phyloP scores from a whole-genome alignment of 1,140 invertebrate genomes.

The Plectus sambesii region DNA sequence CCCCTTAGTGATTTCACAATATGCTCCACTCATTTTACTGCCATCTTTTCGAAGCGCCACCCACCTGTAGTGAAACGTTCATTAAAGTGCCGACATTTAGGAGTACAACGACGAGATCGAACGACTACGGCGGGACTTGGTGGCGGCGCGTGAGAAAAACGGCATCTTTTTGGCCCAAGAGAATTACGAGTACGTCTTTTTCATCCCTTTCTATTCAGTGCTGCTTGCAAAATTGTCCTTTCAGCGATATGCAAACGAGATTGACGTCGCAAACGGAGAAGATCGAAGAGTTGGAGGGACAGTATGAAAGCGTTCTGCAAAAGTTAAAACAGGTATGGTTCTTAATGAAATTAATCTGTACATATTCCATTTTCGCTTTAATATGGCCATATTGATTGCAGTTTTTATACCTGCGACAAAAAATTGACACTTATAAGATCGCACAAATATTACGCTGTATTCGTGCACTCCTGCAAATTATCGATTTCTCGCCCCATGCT shows the following conservation, averaged over 20 bases:
- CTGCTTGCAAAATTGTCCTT: constrained; percentile 17
- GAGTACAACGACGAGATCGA: constrained; percentile 85
- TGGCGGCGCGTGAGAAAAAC: constrained; percentile 68
- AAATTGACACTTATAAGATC: no score
- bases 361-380: constrained; percentile 5
- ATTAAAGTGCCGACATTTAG: no score
- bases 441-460: no score
- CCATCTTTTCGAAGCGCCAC: no score
- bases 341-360: not conserved
- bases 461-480: no score
- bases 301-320: constrained; percentile 18
- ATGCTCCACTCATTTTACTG: no score
- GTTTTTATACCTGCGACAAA: no score
- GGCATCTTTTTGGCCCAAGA: constrained; percentile 72
- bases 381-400: no score
- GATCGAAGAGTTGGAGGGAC: constrained; percentile 30
- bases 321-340: constrained; percentile 24
- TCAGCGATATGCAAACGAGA: constrained; percentile 27
- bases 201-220: not conserved
- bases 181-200: constrained; percentile 56
- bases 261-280: constrained; percentile 21
- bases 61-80: no score
- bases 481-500: no score
- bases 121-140: constrained; percentile 65
- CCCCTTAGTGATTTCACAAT: no score